Conservation (phyloP, 1,140 invertebrate species). For the Tetragonula clypearis region DNA sequence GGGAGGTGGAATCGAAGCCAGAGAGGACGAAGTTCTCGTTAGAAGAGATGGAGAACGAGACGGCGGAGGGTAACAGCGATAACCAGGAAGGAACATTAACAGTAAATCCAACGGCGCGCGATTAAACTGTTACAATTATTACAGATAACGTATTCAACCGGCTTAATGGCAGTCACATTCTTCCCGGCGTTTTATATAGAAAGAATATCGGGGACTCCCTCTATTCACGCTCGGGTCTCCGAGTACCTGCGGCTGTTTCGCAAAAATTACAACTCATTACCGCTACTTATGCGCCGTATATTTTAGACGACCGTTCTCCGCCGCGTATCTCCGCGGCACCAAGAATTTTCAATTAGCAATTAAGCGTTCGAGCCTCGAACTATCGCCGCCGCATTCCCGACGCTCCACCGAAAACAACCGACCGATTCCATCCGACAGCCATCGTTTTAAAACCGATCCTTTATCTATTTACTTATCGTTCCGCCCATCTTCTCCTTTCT, state of each 20-base stretch:
- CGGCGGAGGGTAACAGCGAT: not conserved
- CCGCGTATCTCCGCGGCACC: constrained; percentile 17
- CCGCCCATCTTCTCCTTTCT: constrained; percentile 1
- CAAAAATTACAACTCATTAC: constrained; percentile 44
- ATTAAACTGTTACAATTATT: constrained; percentile 46
- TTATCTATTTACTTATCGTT: constrained; percentile 47
- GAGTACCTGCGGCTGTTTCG: not conserved
- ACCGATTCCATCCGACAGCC: not conserved
- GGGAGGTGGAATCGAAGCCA: too few species aligned
- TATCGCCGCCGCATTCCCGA: constrained; percentile 36
- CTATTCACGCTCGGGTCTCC: not conserved
- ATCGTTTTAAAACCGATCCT: constrained; percentile 31
- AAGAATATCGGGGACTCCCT: not conserved
- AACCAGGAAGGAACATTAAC: not conserved
- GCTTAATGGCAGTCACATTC: constrained; percentile 12
- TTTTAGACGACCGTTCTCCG: not conserved
- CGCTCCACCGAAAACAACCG: constrained; percentile 37
- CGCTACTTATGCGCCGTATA: constrained; percentile 34
- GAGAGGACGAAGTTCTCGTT: too few species aligned
- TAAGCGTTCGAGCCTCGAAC: constrained; percentile 29
- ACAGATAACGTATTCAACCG: constrained; percentile 7
- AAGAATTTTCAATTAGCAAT: constrained; percentile 55
- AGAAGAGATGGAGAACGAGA: not conserved
- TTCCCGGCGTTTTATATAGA: not conserved
- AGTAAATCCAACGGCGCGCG: constrained; percentile 1